Evolutionary conservation across 2,888 invertebrate genomes (phyloP), one percentile per base, ranked within the genome.

Genomic region (Boloria selene): DNA sequence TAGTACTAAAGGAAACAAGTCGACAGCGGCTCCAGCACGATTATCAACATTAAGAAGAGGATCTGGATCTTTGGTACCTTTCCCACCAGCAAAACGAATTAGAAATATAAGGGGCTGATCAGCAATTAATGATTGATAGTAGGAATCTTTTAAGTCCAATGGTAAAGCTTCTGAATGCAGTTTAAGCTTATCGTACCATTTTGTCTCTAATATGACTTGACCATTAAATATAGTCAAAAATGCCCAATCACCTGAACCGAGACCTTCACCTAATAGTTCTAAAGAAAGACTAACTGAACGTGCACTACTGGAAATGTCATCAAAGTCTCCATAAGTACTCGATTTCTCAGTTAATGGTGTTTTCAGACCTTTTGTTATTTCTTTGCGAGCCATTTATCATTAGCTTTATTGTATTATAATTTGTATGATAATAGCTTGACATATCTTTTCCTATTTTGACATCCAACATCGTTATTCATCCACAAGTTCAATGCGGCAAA

Each of bases 1-100:
- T 47, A 89, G 71, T 18, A 88, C 62, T 31, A 92, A 74, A 26
- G 92, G 90, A 69, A 86, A 79, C 60, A 92, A 77, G 74, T 91
- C 91, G 13, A 89, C 75, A 17, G 81, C 83, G 4, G 82, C 89
- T 18, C 90, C 90, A 50, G 86, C 87, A 44, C 80, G 79, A 75
- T 90, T 91, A 26, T 90, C 90, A 2, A 68, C 6, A 71, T 84
- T 79, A 2, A 78, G 63, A 26, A 90, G 76, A 26, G 86, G 88
- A 70, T 90, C 90, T 14, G 76, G 72, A 45, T 89, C 89, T 71
- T 83, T 87, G 3, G 74, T 3, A 14, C 72, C 67, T 77, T 90
- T 90, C 14, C 77, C 80, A 53, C 77, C 78, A 51, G 65, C 13
- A 26, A 64, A 6, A 45, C 90, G 87, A 42, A 90, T 70, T 44